Conservation (phyloP, 2,113 vertebrate species). For the Lampris incognitus region DNA sequence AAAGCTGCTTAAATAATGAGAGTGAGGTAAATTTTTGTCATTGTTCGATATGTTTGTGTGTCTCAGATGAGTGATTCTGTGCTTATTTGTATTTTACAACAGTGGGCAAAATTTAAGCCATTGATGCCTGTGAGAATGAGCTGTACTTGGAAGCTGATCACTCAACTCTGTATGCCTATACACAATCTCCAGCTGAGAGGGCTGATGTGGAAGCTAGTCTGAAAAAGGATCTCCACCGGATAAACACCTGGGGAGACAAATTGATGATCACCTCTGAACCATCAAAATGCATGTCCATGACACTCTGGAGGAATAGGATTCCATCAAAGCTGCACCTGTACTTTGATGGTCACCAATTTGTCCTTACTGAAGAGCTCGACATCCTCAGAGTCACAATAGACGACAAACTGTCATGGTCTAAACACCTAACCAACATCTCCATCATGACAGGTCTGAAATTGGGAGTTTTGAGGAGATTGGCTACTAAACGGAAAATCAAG, state of each 20-base stretch:
- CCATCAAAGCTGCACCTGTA: neutral
- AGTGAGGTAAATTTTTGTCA: slow-evolving; percentile 26
- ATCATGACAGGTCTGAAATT: too few species aligned
- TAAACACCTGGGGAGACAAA: neutral
- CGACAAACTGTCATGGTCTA: neutral
- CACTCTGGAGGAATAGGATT: neutral
- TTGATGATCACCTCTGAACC: neutral
- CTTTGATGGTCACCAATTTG: neutral
- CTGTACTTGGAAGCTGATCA: neutral
- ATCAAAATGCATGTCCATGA: neutral
- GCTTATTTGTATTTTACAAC: slow-evolving; percentile 55
- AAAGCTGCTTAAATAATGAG: slow-evolving; percentile 36
- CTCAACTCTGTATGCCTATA: neutral
- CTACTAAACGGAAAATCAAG: neutral
- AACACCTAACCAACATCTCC: neutral
- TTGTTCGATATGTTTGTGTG: slow-evolving; percentile 28
- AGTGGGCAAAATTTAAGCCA: slow-evolving; percentile 31
- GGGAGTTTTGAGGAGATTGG: neutral
- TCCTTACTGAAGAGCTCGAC: neutral
- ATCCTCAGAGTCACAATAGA: neutral
- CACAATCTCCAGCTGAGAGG: neutral
- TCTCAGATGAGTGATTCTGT: slow-evolving; percentile 55
- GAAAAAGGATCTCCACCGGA: neutral
- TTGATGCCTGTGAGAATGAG: neutral
- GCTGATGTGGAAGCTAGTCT: neutral